phyloP scores from a whole-genome alignment of 2,113 vertebrate species.

The Bambusicola thoracicus region DNA sequence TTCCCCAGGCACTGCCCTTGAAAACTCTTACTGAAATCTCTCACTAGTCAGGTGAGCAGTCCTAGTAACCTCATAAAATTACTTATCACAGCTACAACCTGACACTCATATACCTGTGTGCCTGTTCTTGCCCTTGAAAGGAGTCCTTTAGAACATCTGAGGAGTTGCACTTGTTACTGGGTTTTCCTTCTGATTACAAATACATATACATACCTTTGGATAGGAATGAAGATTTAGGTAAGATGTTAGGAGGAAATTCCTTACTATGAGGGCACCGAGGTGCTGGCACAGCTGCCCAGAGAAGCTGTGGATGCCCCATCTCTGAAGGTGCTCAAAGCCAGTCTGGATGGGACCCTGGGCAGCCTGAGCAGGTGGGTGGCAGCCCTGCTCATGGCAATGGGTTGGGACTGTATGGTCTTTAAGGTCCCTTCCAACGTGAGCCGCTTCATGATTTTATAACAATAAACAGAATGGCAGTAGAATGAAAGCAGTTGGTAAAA shows the following conservation, averaged over 20 bases:
- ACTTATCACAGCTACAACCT: no score
- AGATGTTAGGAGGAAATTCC: not conserved
- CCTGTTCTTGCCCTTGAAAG: not conserved
- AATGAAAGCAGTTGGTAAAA: not conserved
- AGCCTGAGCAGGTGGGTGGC: not conserved
- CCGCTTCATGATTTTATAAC: not conserved
- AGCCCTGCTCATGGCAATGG: not conserved
- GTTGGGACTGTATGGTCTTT: not conserved
- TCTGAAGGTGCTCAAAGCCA: not conserved
- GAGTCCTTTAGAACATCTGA: not conserved
- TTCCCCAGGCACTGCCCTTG: not conserved
- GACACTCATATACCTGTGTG: not conserved
- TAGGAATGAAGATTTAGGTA: not conserved
- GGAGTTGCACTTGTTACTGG: not conserved
- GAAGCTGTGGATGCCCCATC: not conserved
- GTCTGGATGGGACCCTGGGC: not conserved
- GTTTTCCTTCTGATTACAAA: not conserved
- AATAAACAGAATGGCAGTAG: not conserved
- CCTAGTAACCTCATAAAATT: not conserved
- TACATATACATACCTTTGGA: not conserved
- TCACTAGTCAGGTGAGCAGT: not conserved
- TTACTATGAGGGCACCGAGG: not conserved
- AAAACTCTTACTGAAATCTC: not conserved
- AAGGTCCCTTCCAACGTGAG: not conserved
- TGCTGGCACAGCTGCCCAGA: not conserved